Conservation (phyloP, 1,140 invertebrate genomes). For the Pygmarrhopalites habei region DNA sequence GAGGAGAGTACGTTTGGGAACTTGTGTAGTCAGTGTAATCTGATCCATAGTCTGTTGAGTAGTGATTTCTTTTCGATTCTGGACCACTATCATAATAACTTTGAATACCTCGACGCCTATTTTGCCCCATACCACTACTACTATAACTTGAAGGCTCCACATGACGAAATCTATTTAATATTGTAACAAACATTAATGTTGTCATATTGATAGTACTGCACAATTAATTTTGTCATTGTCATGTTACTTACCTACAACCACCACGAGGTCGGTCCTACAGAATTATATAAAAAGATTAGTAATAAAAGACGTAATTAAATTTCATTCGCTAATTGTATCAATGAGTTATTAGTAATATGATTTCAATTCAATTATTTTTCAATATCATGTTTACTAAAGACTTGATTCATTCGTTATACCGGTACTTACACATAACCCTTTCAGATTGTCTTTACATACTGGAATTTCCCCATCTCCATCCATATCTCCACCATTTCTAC, state of each 20-base stretch:
- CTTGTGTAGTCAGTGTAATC: slow-evolving; percentile 18
- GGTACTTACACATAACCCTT: slow-evolving; percentile 67
- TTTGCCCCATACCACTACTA: slow-evolving; percentile 11
- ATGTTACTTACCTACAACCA: too few species aligned
- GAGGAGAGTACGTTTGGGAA: slow-evolving; percentile 1
- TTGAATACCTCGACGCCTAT: slow-evolving; percentile 17
- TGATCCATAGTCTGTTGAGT: slow-evolving; percentile 18
- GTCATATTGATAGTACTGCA: too few species aligned
- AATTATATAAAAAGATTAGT: too few species aligned
- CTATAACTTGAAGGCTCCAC: not conserved
- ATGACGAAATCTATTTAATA: slow-evolving; percentile 26
- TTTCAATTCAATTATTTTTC: too few species aligned
- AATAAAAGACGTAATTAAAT: too few species aligned
- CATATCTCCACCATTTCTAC: not conserved
- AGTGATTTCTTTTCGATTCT: slow-evolving; percentile 28
- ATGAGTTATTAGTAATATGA: too few species aligned
- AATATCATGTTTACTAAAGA: too few species aligned
- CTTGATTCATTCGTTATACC: too few species aligned
- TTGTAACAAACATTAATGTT: too few species aligned
- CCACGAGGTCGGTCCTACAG: slow-evolving; percentile 48
- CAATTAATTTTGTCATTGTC: too few species aligned
- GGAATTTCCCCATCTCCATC: slow-evolving; percentile 46
- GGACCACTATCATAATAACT: slow-evolving; percentile 34
- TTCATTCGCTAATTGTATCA: too few species aligned
- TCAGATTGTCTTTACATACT: slow-evolving; percentile 68